Percentiles rank a stretch among this genome's conserved stretches.
These are phyloP conservation scores for Neosilurus hyrtlii DNA, from an alignment of 2,797 vertebrate genomes.

Conservation along the genomic window DNA sequence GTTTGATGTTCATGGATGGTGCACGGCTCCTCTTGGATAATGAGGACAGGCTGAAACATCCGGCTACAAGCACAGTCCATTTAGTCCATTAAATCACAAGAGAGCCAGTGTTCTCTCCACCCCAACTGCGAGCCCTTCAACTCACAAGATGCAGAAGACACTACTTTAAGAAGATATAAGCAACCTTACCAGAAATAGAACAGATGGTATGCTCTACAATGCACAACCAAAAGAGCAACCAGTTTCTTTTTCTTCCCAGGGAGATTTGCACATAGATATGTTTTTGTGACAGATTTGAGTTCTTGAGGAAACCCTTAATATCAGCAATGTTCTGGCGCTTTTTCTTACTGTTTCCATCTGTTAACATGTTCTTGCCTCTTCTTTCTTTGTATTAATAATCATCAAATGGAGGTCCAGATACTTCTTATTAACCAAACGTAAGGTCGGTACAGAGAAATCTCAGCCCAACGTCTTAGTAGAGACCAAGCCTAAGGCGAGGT, in stretches of 20 bases:
- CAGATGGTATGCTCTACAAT: neutral
- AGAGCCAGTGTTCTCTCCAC: slow-evolving; percentile 17
- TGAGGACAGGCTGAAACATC: slow-evolving; percentile 43
- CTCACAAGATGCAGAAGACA: neutral
- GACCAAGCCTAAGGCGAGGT: too few species aligned
- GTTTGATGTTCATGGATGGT: slow-evolving; percentile 46
- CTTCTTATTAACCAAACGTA: too few species aligned
- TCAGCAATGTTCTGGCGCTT: neutral
- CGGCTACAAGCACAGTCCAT: slow-evolving; percentile 46
- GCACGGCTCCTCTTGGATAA: slow-evolving; percentile 42
- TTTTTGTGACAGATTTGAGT: neutral
- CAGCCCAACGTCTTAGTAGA: too few species aligned
- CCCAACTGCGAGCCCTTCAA: slow-evolving; percentile 25
- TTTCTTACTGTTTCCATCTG: too few species aligned
- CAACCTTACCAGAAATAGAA: slow-evolving; percentile 18
- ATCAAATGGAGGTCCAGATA: neutral
- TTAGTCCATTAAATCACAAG: slow-evolving; percentile 50
- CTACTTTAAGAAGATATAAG: slow-evolving; percentile 12
- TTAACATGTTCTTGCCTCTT: neutral
- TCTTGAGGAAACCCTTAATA: neutral
- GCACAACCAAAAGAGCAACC: slow-evolving; percentile 4
- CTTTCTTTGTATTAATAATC: neutral
- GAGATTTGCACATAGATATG: neutral
- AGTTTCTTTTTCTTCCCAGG: neutral
- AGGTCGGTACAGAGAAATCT: too few species aligned